These are phyloP conservation scores for Empis livida DNA, from an alignment of 2,888 invertebrate genomes.

Conservation along the genomic window DNA sequence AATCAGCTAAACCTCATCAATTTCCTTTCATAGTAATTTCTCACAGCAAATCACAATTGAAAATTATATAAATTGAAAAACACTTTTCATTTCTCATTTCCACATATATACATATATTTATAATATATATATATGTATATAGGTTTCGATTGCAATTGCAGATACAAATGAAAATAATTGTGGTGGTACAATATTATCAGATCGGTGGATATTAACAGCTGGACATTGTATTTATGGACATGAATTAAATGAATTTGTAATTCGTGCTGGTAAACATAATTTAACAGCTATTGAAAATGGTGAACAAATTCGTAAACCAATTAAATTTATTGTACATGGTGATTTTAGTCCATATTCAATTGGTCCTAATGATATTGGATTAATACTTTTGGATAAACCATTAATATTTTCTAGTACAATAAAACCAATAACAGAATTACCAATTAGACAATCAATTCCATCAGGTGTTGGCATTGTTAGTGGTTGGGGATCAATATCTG, in stretches of 20 bases:
- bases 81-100: neutral
- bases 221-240: conserved; percentile 4
- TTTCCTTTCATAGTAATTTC: conserved; percentile 6
- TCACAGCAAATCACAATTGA: too few species aligned
- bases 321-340: conserved; percentile 2
- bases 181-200: conserved; percentile 4
- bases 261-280: conserved; percentile 6
- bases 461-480: conserved; percentile 8
- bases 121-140: too few species aligned
- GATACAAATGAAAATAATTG: conserved; percentile 2
- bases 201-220: conserved; percentile 4
- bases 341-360: conserved; percentile 12
- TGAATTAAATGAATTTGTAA: neutral
- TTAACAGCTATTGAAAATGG: neutral
- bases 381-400: conserved; percentile 26
- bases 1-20: conserved; percentile 2
- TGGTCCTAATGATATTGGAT: conserved; percentile 41
- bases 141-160: conserved; percentile 1
- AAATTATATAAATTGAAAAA: neutral
- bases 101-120: too few species aligned
- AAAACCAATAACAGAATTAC: conserved; percentile 3
- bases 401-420: conserved; percentile 21
- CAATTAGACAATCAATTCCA: conserved; percentile 5
- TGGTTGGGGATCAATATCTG: conserved; percentile 22
- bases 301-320: conserved; percentile 2